Evolutionary conservation across 2,888 invertebrate genomes (phyloP).

Genomic region (Drosophila nr. fundita): DNA sequence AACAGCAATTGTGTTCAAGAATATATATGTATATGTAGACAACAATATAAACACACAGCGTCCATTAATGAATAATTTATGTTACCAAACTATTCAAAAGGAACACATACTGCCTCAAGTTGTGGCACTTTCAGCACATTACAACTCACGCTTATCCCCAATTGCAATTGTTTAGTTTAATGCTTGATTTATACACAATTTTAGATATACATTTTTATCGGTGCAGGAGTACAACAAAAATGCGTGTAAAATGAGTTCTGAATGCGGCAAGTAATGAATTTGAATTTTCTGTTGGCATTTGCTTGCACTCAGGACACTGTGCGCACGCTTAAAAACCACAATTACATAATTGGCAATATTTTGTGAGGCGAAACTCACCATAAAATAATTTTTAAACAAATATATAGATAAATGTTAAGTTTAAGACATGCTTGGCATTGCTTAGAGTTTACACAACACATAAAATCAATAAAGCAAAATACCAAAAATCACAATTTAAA

Average conservation of each 20-base stretch:
- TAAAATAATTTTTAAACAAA: conserved; percentile 18
- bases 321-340: conserved; percentile 29
- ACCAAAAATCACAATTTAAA: conserved; percentile 14
- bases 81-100: conserved; percentile 14
- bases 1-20: conserved; percentile 65
- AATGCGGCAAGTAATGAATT: conserved; percentile 6
- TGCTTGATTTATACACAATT: conserved; percentile 21
- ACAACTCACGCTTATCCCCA: conserved; percentile 11
- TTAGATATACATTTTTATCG: conserved; percentile 56
- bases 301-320: conserved; percentile 46
- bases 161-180: conserved; percentile 20
- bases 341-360: conserved; percentile 30
- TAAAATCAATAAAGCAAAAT: conserved; percentile 12
- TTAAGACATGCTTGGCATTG: conserved; percentile 68
- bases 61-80: conserved; percentile 37
- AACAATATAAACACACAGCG: conserved; percentile 27
- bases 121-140: conserved; percentile 25
- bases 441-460: conserved; percentile 52
- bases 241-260: conserved; percentile 18
- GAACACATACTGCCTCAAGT: conserved; percentile 60
- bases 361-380: conserved; percentile 19
- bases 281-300: conserved; percentile 29
- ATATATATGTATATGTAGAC: conserved; percentile 25
- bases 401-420: conserved; percentile 41
- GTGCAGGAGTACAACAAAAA: conserved; percentile 68